Conservation (phyloP, 1,140 invertebrate genomes). For the honey bee (Apis mellifera) region DNA sequence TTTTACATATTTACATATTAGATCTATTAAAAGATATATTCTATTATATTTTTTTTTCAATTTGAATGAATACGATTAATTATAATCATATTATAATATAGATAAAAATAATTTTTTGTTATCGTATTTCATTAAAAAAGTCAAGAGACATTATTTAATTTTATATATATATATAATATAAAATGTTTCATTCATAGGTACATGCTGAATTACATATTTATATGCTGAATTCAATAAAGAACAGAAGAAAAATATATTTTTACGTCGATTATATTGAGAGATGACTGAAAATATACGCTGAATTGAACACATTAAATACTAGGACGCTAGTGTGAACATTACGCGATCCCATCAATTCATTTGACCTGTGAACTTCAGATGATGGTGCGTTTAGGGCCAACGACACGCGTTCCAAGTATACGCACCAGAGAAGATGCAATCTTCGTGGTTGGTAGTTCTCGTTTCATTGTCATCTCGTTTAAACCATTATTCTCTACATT, state of each 20-base stretch:
- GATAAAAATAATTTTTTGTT: not conserved
- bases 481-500: slow-evolving; percentile 53
- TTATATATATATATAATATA: too few species aligned
- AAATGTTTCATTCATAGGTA: not conserved
- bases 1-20: too few species aligned
- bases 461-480: slow-evolving; percentile 66
- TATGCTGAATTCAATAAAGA: not conserved
- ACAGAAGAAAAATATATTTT: not conserved
- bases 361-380: slow-evolving; percentile 58
- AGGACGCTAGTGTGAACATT: slow-evolving; percentile 21
- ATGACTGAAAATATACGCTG: too few species aligned
- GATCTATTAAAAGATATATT: not conserved
- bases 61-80: not conserved
- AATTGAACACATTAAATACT: slow-evolving; percentile 9
- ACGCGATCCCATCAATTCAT: slow-evolving; percentile 48
- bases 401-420: slow-evolving; percentile 49
- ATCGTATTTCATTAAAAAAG: too few species aligned
- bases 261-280: not conserved
- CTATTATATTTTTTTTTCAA: not conserved
- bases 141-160: not conserved
- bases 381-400: slow-evolving; percentile 55
- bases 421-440: slow-evolving; percentile 12
- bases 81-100: not conserved
- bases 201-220: not conserved
- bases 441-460: slow-evolving; percentile 28